Percentiles rank a stretch among this genome's conserved stretches.
These are phyloP conservation scores for Phaonia tiefii DNA, from an alignment of 2,888 invertebrate genomes.

Conservation along the genomic window DNA sequence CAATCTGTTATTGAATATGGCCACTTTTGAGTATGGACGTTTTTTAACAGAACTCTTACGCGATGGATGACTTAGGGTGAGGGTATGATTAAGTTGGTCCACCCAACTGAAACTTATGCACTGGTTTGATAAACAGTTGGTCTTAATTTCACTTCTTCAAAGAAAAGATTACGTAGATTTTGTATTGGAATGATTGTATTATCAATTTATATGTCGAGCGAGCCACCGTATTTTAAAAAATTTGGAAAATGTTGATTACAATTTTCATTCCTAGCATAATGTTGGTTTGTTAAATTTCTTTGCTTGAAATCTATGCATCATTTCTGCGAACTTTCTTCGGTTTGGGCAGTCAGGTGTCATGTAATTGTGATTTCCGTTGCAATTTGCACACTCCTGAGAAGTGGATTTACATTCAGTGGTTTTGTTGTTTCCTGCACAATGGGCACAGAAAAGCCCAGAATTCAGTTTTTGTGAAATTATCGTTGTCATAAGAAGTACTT, in stretches of 20 bases:
- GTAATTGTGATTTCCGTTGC: neutral
- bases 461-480: too few species aligned
- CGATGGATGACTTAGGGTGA: too few species aligned
- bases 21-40: too few species aligned
- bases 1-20: too few species aligned
- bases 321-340: neutral
- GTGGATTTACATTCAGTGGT: neutral
- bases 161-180: neutral
- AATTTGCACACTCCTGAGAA: neutral
- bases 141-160: neutral
- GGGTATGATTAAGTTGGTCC: too few species aligned
- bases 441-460: too few species aligned
- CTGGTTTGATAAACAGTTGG: too few species aligned
- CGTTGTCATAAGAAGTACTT: too few species aligned
- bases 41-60: too few species aligned
- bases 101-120: too few species aligned
- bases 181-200: neutral
- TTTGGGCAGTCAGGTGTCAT: neutral
- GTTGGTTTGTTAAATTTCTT: neutral
- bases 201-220: neutral
- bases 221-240: neutral
- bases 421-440: neutral
- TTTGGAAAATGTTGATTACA: neutral
- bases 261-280: neutral
- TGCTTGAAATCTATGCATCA: neutral